Conservation (phyloP, 2,113 vertebrate genomes). For the Xiphias gladius region DNA sequence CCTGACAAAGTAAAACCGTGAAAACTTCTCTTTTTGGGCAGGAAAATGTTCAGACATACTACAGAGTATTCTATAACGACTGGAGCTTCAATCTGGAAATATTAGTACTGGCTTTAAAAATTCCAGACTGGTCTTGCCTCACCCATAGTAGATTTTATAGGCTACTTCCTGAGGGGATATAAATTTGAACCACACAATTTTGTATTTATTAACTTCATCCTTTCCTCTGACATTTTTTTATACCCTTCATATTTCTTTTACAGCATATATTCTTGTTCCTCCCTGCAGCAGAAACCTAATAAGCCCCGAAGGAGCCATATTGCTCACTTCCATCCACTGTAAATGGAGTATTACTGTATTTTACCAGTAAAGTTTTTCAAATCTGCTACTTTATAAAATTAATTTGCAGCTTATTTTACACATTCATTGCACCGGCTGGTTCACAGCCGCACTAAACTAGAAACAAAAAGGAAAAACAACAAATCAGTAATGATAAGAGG, state of each 20-base stretch:
- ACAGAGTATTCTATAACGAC: neutral
- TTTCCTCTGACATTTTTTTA: neutral
- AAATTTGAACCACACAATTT: neutral
- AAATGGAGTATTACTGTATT: neutral
- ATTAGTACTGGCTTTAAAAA: neutral
- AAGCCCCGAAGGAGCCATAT: neutral
- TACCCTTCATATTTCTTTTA: neutral
- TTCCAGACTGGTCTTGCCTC: neutral
- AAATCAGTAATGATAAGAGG: neutral
- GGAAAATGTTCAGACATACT: neutral
- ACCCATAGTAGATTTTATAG: neutral
- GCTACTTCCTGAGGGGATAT: neutral
- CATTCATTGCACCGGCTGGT: neutral
- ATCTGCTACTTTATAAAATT: neutral
- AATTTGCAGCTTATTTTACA: neutral
- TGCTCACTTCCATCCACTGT: neutral
- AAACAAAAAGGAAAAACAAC: neutral
- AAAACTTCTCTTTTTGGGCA: neutral
- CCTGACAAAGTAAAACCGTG: neutral
- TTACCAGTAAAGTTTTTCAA: neutral
- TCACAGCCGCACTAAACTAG: neutral
- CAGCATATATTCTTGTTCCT: neutral
- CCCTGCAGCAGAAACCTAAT: slow-evolving; percentile 4
- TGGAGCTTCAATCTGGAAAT: neutral
- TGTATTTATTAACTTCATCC: neutral